These are phyloP conservation scores for Lepidurus packardi DNA, from an alignment of 1,140 invertebrate genomes.

Conservation along the genomic window DNA sequence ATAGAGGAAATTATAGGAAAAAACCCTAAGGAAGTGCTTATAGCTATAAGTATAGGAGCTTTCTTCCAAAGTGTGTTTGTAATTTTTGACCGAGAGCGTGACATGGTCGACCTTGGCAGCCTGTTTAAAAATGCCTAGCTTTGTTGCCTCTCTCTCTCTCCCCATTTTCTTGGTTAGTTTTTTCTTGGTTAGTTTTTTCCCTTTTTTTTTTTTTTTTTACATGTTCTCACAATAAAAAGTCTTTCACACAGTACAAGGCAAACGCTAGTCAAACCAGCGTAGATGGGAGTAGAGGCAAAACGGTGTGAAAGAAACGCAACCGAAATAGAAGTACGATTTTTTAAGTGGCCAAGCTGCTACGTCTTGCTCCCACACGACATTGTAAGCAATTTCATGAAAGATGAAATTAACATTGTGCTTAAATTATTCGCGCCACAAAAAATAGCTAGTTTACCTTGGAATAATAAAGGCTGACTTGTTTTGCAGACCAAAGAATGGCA, in stretches of 20 bases:
- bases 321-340: slow-evolving; percentile 9
- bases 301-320: slow-evolving; percentile 1
- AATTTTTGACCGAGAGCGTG: slow-evolving; percentile 11
- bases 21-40: neutral
- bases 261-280: too few relatives aligned
- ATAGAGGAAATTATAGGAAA: too few relatives aligned
- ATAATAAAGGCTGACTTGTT: neutral
- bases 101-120: slow-evolving; percentile 2
- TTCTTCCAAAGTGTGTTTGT: neutral
- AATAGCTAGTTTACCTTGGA: neutral
- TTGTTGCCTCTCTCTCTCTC: neutral
- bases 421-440: too few relatives aligned
- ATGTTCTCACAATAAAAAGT: too few relatives aligned
- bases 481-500: neutral
- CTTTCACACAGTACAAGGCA: too few relatives aligned
- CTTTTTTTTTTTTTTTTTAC: neutral
- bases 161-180: neutral
- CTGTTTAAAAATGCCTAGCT: neutral
- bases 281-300: neutral
- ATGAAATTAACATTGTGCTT: neutral
- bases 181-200: neutral
- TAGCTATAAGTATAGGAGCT: neutral
- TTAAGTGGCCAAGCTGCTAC: neutral
- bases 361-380: neutral
- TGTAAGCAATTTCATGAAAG: neutral